Evolutionary conservation across 2,113 vertebrate genomes (phyloP).

Genomic region (Silurus glanis): DNA sequence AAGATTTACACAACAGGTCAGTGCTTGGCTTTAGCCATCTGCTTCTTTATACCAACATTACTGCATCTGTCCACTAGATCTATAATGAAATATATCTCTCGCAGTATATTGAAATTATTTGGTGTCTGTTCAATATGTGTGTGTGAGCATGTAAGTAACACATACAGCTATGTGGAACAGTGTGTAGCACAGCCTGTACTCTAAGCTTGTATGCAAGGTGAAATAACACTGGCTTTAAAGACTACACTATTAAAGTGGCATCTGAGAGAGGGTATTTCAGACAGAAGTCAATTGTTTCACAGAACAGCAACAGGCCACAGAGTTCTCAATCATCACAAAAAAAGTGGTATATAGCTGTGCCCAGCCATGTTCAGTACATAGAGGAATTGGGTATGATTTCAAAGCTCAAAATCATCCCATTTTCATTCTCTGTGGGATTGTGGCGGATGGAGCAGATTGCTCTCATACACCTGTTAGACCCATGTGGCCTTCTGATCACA

Average conservation of each 20-base stretch:
- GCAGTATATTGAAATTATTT: not conserved
- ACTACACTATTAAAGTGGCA: not conserved
- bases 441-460: conserved; percentile 33
- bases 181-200: not conserved
- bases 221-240: conserved; percentile 5
- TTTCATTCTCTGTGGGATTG: conserved; percentile 21
- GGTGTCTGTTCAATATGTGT: not conserved
- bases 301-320: not conserved
- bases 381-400: not conserved
- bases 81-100: not conserved
- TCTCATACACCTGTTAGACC: conserved; percentile 30
- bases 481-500: conserved; percentile 40
- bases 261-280: not conserved
- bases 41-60: not conserved
- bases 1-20: not conserved
- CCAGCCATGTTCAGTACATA: not conserved
- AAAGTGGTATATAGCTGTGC: not conserved
- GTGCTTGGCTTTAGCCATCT: conserved; percentile 33
- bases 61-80: not conserved
- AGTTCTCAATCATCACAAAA: not conserved
- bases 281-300: not conserved
- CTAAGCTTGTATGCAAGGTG: not conserved
- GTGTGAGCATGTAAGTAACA: not conserved
- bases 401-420: not conserved
- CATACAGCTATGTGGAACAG: conserved; percentile 21